Conservation (phyloP, 2,113 vertebrate species). For the Bostrychus sinensis region DNA sequence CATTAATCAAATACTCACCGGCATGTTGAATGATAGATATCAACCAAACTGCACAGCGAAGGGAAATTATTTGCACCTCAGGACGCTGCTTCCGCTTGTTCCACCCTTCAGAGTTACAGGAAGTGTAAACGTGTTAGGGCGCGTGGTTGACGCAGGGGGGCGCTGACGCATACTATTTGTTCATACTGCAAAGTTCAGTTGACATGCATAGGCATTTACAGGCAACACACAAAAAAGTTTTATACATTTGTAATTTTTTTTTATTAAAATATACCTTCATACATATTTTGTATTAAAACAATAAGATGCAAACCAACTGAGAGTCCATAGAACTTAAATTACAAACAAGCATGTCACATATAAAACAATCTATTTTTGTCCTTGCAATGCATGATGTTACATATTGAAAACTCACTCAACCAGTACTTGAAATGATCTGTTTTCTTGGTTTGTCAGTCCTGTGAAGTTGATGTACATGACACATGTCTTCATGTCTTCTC, state of each 20-base stretch:
- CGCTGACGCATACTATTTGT: not conserved
- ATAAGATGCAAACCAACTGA: not conserved
- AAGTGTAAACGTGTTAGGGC: slow-evolving; percentile 51
- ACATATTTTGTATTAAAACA: not conserved
- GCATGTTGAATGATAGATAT: slow-evolving; percentile 78
- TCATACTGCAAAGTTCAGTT: not conserved
- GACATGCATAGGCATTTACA: no score
- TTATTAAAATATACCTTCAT: slow-evolving; percentile 48
- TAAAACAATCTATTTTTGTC: not conserved
- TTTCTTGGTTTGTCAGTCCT: slow-evolving; percentile 5
- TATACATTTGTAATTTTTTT: slow-evolving; percentile 27
- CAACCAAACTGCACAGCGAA: slow-evolving; percentile 50
- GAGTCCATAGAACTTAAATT: slow-evolving; percentile 1
- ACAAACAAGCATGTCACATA: not conserved
- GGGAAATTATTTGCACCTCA: slow-evolving; percentile 32
- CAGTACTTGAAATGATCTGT: not conserved
- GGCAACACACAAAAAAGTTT: no score
- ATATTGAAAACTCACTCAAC: not conserved
- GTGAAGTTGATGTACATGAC: not conserved
- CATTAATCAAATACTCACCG: slow-evolving; percentile 75
- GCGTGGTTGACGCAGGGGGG: slow-evolving; percentile 44
- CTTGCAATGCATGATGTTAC: not conserved
- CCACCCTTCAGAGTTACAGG: slow-evolving; percentile 78
- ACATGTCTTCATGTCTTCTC: slow-evolving; percentile 14
- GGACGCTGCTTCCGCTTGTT: slow-evolving; percentile 76